These are phyloP conservation scores for Rhagophthalmus giganteus DNA, from an alignment of 2,888 invertebrate species.

Conservation along the genomic window DNA sequence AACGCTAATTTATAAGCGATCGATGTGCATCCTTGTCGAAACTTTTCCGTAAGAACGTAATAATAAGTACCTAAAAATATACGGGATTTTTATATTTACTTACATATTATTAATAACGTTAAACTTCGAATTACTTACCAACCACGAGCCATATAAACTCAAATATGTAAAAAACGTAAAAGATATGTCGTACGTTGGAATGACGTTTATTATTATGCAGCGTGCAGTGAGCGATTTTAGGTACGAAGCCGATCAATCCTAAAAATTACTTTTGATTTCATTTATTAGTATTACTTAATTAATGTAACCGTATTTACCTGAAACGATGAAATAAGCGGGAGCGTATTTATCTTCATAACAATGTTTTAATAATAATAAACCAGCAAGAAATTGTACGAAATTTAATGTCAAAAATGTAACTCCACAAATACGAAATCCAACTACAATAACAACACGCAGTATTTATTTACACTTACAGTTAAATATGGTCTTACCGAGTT, in stretches of 20 bases:
- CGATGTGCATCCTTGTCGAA: slow-evolving; percentile 4
- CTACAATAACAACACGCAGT: too few species aligned
- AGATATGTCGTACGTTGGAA: slow-evolving; percentile 2
- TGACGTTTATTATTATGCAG: background rate
- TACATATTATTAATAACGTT: too few species aligned
- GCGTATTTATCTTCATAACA: slow-evolving; percentile 13
- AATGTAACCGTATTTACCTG: slow-evolving; percentile 8
- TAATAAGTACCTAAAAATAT: slow-evolving; percentile 16
- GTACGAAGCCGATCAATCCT: slow-evolving; percentile 13
- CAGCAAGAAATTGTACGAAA: slow-evolving; percentile 1
- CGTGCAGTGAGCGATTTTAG: slow-evolving; percentile 3
- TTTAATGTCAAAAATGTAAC: slow-evolving; percentile 5
- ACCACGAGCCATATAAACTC: slow-evolving; percentile 13
- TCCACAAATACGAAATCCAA: slow-evolving; percentile 9
- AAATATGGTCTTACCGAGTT: slow-evolving; percentile 6
- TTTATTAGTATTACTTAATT: background rate
- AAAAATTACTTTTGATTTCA: slow-evolving; percentile 3
- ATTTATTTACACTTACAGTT: background rate
- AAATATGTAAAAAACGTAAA: slow-evolving; percentile 15
- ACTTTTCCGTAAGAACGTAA: slow-evolving; percentile 3
- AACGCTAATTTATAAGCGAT: slow-evolving; percentile 6
- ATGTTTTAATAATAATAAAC: slow-evolving; percentile 7
- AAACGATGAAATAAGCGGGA: slow-evolving; percentile 20
- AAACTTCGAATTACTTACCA: slow-evolving; percentile 9
- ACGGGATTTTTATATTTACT: background rate